Conservation (phyloP, 2,113 vertebrate species). For the Panthera tigris region DNA sequence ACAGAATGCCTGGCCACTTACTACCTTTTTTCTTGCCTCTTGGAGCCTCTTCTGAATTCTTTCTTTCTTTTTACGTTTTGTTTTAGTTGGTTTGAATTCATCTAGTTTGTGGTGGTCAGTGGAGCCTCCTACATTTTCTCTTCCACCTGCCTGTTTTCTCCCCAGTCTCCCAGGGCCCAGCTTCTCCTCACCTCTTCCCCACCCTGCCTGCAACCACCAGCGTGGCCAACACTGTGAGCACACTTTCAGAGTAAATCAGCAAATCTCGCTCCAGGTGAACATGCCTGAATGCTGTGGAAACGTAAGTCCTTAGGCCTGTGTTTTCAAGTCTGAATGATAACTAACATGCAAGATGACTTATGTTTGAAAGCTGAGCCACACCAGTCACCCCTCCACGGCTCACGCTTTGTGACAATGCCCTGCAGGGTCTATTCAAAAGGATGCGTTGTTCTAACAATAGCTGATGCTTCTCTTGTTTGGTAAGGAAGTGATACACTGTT, state of each 20-base stretch:
- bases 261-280: background rate
- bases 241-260: background rate
- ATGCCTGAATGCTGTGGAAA: background rate
- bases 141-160: background rate
- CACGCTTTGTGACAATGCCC: background rate
- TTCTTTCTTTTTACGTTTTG: background rate
- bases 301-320: background rate
- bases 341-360: background rate
- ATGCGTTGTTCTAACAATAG: constrained; percentile 7
- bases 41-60: background rate
- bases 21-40: background rate
- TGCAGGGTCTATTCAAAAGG: background rate
- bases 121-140: background rate
- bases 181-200: background rate
- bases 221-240: background rate
- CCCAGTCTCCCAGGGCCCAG: background rate
- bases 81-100: background rate
- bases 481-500: background rate
- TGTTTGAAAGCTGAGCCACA: background rate
- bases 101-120: background rate
- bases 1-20: background rate
- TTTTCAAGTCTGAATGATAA: background rate
- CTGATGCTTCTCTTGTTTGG: background rate
- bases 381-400: background rate
- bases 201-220: background rate